Evolutionary conservation across 2,113 vertebrate species (phyloP), one percentile per base, ranked within the genome.

Genomic region (Bolborhynchus lineola): DNA sequence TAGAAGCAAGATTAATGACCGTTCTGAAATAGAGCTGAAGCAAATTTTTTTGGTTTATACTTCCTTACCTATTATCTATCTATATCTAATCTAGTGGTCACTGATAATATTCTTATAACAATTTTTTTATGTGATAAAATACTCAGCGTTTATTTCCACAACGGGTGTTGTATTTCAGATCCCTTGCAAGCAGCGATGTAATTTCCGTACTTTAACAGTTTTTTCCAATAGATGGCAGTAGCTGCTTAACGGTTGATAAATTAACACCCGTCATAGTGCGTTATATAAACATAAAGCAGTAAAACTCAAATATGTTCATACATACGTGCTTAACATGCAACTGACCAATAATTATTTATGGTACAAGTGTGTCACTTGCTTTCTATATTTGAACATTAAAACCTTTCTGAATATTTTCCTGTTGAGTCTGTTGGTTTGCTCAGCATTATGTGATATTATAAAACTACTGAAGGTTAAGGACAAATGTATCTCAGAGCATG

Each of bases 161-260:
- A 76, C 57, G 33, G 33, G 17, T 63, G 21, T 10, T 46, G 5
- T 42, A 44, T 31, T 49, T 13, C 44, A 29, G 14, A 64, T 85
- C 33, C 28, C n/a, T 53, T 72, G 10, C 21, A n/a, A 59, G 17
- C 78, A 31, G 37, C 9, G 57, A 47, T 21, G 13, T 31, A 47
- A 49, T 70, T 59, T 78, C 70, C 84, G 41, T 59, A 19, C 75
- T 94, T 71, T 52, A 72, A 39, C 29, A 19, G 16, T 72, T 82
- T 71, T 69, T 33, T 47, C 93, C 96, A 78, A 31, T 35, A 97
- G 96, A 44, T 95, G 96, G 90, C 97, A 90, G 88, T 71, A 93
- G 59, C 23, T 11, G 11, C 81, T 90, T 53, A 50, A 14, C 37
- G 39, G 19, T 46, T 65, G 50, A 37, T 67, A 33, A 62, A 71